Conservation (phyloP, 2,797 vertebrate genomes). For the Lutjanus campechanus region DNA sequence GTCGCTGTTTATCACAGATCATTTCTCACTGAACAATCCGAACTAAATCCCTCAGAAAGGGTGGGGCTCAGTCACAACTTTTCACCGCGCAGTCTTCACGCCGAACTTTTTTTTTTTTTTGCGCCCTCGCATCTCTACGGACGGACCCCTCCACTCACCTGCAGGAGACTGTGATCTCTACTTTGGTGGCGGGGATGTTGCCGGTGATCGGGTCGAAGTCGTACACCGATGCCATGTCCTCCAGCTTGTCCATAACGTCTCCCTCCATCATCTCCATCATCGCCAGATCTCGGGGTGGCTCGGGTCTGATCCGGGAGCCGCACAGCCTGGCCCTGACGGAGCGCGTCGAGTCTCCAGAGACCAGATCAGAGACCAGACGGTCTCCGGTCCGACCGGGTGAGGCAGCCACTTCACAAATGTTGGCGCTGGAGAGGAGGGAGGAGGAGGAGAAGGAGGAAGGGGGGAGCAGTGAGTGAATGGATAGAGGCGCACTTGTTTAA, state of each 20-base stretch:
- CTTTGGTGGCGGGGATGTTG: conserved; percentile 95
- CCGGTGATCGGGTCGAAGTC: conserved; percentile 92
- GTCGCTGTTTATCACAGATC: not conserved
- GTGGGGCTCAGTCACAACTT: conserved; percentile 71
- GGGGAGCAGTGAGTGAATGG: conserved; percentile 28
- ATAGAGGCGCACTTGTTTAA: conserved; percentile 54
- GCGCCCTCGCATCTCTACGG: not conserved
- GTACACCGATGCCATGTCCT: conserved; percentile 93
- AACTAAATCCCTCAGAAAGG: conserved; percentile 5
- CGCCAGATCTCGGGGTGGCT: conserved; percentile 62
- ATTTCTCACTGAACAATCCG: not conserved
- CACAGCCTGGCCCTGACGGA: conserved; percentile 80
- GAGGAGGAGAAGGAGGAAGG: not conserved
- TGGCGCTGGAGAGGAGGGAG: conserved; percentile 58
- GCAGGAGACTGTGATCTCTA: conserved; percentile 97
- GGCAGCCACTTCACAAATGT: conserved; percentile 78
- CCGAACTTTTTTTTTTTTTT: conserved; percentile 63
- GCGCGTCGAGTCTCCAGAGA: conserved; percentile 75
- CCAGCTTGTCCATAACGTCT: conserved; percentile 91
- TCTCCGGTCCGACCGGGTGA: conserved; percentile 75
- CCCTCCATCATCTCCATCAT: conserved; percentile 87
- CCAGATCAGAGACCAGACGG: conserved; percentile 79
- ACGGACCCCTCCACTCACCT: conserved; percentile 85
- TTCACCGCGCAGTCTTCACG: conserved; percentile 15
- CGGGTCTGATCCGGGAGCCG: conserved; percentile 81